phyloP scores from a whole-genome alignment of 2,888 invertebrate genomes.

The Trachelus iudaicus region DNA sequence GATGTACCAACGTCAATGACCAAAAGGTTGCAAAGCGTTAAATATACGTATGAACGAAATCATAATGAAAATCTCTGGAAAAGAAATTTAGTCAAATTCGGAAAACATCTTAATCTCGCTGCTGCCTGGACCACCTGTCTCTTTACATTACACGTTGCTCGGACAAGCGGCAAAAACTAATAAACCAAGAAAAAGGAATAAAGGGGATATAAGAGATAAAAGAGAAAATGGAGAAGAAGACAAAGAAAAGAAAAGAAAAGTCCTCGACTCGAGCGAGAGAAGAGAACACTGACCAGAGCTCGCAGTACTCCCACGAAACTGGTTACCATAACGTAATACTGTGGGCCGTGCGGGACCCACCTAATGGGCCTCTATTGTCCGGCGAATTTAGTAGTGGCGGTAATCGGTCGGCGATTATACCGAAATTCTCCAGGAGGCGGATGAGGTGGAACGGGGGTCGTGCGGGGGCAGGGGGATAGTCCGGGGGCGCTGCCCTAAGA shows the following conservation, averaged over 20 bases:
- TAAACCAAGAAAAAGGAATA: conserved; percentile 18
- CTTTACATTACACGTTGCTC: conserved; percentile 16
- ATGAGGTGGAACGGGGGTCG: not conserved
- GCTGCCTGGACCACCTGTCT: conserved; percentile 36
- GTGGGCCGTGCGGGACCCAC: conserved; percentile 26
- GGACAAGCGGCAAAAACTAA: conserved; percentile 32
- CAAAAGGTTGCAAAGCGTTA: no score
- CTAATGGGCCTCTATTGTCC: conserved; percentile 10
- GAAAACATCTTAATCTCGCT: conserved; percentile 26
- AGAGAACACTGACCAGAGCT: not conserved
- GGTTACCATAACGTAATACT: conserved; percentile 41
- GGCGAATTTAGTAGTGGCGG: conserved; percentile 8
- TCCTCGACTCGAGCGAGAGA: not conserved
- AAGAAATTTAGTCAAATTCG: conserved; percentile 17
- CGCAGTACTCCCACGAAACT: conserved; percentile 38
- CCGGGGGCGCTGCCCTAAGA: not conserved
- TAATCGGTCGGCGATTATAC: conserved; percentile 7
- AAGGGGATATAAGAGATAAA: no score
- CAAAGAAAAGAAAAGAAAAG: conserved; percentile 1
- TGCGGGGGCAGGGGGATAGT: not conserved
- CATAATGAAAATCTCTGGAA: not conserved
- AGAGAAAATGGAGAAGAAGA: no score
- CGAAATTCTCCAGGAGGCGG: conserved; percentile 1
- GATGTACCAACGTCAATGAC: no score
- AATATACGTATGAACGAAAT: not conserved